Conservation (phyloP, 2,113 vertebrate genomes). For the Toxotes jaculatrix region DNA sequence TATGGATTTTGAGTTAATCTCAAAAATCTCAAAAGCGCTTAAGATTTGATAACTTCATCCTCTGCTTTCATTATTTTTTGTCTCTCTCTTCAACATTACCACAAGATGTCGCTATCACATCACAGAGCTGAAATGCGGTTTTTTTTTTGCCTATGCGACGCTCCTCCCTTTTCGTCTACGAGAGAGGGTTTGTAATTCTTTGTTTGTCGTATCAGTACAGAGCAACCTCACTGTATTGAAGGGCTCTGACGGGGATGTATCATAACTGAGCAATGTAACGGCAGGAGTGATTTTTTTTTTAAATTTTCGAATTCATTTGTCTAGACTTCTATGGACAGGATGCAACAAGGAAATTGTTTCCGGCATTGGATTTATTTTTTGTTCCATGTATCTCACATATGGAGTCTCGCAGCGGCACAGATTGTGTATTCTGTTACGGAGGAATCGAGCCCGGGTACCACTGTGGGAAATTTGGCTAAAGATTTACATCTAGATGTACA, state of each 20-base stretch:
- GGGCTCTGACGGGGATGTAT: not conserved
- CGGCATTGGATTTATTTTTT: conserved; percentile 55
- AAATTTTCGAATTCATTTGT: not conserved
- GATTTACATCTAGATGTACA: conserved; percentile 79
- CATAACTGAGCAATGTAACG: conserved; percentile 11
- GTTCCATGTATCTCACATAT: conserved; percentile 42
- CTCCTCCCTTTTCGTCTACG: conserved; percentile 55
- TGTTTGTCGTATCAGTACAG: conserved; percentile 54
- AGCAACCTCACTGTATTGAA: not conserved
- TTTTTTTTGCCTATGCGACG: not conserved
- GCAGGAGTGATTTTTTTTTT: not conserved
- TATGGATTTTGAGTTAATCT: not conserved
- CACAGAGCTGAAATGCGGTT: not conserved
- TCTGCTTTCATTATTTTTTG: not conserved
- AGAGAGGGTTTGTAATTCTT: conserved; percentile 45
- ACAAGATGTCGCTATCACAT: conserved; percentile 60
- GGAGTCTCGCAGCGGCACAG: conserved; percentile 60
- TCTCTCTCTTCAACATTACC: conserved; percentile 4
- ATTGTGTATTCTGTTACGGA: conserved; percentile 79
- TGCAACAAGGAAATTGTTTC: conserved; percentile 42
- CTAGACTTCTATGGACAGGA: conserved; percentile 22
- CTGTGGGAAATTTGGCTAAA: conserved; percentile 82
- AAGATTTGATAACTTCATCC: too few species aligned
- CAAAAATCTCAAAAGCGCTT: not conserved
- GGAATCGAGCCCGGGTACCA: conserved; percentile 78